Base-by-base conservation (phyloP, 1,140 invertebrate species). In the Steinernema feltiae region DNA sequence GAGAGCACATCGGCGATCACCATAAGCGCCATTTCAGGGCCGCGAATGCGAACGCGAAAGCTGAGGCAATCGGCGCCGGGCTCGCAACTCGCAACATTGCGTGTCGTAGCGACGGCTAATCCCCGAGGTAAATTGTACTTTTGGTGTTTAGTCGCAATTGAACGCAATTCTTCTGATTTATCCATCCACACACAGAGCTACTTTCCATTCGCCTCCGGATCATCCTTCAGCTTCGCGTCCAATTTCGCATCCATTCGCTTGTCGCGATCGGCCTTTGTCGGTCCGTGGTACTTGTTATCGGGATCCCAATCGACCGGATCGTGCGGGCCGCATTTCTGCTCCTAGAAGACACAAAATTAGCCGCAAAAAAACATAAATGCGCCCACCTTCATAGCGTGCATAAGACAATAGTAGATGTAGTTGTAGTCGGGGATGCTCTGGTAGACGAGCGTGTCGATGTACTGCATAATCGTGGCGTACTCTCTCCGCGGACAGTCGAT, bases 391-490 rank as follows among this genome's bases (percentile, higher is more conserved):
- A 70, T 24, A 29, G 77, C 77, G 31, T 78, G 77, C 30, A 71
- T 17, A 30, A 78, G 48, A 46, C 73, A 75, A 15, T 72, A 70
- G 74, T 72, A 72, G 48, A 78, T 41, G 70, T 72, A 78, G 30
- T 72, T 71, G 74, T 78, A 78, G 74, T 78, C 77, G 24, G 77
- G 77, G 27, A 78, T 76, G 32, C 69, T 63, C n/a, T 72, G 75
- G 70, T 78, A 78, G 0, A n/a, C 48, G 32, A 78, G 69, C 3
- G 18, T 72, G 70, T 78, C 73, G 15, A 78, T 1, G 70, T 78
- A 78, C 71, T 71, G 48, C 1, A 78, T 46, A 69, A 78, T 78
- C 31, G 73, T 69, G 35, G 29, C 30, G 35, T 77, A 78, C 32
- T 78, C 77, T 24, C 71, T 71, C 70, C 72, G 77, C 1, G 77